Evolutionary conservation across 2,113 vertebrate species (phyloP).

Genomic region (Phasianus colchicus): DNA sequence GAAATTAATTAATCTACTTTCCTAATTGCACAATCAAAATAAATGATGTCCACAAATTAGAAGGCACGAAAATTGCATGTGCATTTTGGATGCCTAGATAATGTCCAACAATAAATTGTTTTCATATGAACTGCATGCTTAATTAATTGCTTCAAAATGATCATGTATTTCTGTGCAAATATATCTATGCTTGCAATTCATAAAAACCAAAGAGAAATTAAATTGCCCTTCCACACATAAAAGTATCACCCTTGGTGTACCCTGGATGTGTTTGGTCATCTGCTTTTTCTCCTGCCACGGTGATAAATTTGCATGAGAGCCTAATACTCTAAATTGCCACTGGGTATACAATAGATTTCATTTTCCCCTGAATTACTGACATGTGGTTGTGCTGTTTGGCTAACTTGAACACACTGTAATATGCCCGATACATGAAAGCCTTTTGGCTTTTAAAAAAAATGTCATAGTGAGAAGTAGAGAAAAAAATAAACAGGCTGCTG

Average conservation of each 20-base stretch:
- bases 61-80: slow-evolving; percentile 68
- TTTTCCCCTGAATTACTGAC: slow-evolving; percentile 64
- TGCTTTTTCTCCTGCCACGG: slow-evolving; percentile 29
- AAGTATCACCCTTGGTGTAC: slow-evolving; percentile 45
- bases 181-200: slow-evolving; percentile 44
- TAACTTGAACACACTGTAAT: slow-evolving; percentile 43
- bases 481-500: neutral
- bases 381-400: neutral
- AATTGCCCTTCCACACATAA: slow-evolving; percentile 53
- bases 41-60: slow-evolving; percentile 76
- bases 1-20: slow-evolving; percentile 79
- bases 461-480: neutral
- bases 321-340: slow-evolving; percentile 59
- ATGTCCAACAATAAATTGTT: slow-evolving; percentile 72
- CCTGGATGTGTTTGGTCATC: slow-evolving; percentile 45
- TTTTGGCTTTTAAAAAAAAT: slow-evolving; percentile 25
- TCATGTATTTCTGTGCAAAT: slow-evolving; percentile 66
- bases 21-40: slow-evolving; percentile 80
- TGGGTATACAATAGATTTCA: slow-evolving; percentile 63
- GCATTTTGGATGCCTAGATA: slow-evolving; percentile 72
- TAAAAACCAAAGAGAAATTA: slow-evolving; percentile 68
- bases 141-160: slow-evolving; percentile 75
- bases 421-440: slow-evolving; percentile 16
- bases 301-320: slow-evolving; percentile 54
- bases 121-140: slow-evolving; percentile 75